These are phyloP conservation scores for Xanthorhoe designata DNA, from an alignment of 2,888 invertebrate species.

Conservation along the genomic window DNA sequence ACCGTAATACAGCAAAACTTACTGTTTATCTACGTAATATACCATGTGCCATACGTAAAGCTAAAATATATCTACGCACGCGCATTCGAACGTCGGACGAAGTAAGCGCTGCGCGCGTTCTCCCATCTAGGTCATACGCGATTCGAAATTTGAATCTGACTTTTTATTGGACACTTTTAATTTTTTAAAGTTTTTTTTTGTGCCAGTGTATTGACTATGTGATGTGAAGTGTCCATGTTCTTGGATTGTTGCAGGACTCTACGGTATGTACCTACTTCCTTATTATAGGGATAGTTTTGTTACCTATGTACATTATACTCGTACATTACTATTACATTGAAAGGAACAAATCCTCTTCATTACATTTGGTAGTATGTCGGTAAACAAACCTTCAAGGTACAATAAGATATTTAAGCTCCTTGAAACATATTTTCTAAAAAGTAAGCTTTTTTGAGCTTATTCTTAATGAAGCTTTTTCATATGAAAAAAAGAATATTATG, in stretches of 20 bases:
- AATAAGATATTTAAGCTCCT: too few relatives aligned
- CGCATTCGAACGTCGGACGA: slow-evolving; percentile 69
- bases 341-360: too few relatives aligned
- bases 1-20: slow-evolving; percentile 57
- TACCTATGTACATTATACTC: too few relatives aligned
- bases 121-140: slow-evolving; percentile 60
- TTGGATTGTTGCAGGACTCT: slow-evolving; percentile 40
- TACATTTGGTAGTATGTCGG: too few relatives aligned
- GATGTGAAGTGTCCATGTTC: slow-evolving; percentile 39
- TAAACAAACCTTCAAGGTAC: too few relatives aligned
- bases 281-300: not conserved
- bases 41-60: slow-evolving; percentile 48
- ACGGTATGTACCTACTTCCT: slow-evolving; percentile 16
- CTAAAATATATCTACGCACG: slow-evolving; percentile 53
- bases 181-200: slow-evolving; percentile 27
- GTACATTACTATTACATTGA: too few relatives aligned
- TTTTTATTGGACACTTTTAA: slow-evolving; percentile 23
- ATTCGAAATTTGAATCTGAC: slow-evolving; percentile 56
- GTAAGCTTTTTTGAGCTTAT: too few relatives aligned
- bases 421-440: too few relatives aligned
- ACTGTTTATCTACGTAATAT: slow-evolving; percentile 67
- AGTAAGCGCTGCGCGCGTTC: slow-evolving; percentile 64
- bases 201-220: slow-evolving; percentile 29
- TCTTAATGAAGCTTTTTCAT: too few relatives aligned
- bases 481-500: too few relatives aligned